A percentile compares a stretch with the other conserved stretches of the same genome.
phyloP scores from a whole-genome alignment of 2,113 vertebrate species.

The Brachypteracias leptosomus region DNA sequence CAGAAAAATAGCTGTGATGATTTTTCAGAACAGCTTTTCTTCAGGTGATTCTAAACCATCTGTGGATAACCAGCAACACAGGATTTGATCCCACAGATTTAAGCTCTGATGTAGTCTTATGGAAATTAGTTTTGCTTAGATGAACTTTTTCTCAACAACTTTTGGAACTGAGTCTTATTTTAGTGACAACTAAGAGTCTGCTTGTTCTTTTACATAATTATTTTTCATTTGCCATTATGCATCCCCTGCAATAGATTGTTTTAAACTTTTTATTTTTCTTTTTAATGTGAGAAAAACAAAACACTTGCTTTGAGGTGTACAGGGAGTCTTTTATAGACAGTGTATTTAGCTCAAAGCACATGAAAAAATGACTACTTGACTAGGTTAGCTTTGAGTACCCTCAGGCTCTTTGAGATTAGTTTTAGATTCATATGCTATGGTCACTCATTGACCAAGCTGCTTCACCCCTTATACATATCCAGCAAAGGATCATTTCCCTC shows the following conservation, averaged over 20 bases:
- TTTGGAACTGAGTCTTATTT: neutral
- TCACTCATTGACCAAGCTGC: slow-evolving; percentile 71
- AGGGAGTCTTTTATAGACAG: slow-evolving; percentile 55
- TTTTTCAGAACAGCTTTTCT: neutral
- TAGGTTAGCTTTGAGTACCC: slow-evolving; percentile 69
- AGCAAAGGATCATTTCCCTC: slow-evolving; percentile 69
- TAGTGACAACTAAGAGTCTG: neutral
- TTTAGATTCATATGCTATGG: slow-evolving; percentile 79
- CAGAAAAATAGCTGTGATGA: neutral
- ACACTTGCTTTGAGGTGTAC: slow-evolving; percentile 1
- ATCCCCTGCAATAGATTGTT: neutral
- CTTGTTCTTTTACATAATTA: neutral
- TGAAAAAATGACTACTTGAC: slow-evolving; percentile 68
- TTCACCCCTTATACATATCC: slow-evolving; percentile 62
- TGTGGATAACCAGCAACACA: neutral
- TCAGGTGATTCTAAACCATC: neutral
- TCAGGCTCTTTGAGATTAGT: slow-evolving; percentile 77
- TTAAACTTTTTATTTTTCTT: slow-evolving; percentile 12
- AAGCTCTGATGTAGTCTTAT: neutral
- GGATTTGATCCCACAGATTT: neutral
- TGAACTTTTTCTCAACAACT: neutral
- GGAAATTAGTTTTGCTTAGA: neutral
- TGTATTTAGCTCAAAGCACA: slow-evolving; percentile 61
- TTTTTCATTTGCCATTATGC: neutral
- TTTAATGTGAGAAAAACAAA: slow-evolving; percentile 58